Base-by-base conservation (phyloP, 2,113 vertebrate species). In the Tupaia tana region DNA sequence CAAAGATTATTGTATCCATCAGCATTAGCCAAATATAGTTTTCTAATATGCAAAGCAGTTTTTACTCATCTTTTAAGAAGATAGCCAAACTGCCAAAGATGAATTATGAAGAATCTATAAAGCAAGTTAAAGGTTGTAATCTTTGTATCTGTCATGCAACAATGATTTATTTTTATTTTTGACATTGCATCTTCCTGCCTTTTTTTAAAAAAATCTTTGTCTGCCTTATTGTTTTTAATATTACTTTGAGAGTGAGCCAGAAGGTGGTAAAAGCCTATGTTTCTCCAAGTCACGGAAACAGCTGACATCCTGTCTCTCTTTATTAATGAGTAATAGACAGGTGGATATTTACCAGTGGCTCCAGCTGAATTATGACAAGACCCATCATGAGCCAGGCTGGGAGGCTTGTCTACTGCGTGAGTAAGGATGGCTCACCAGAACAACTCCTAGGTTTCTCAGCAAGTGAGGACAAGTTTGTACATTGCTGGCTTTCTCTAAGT, bases 241-340 rank as follows among this genome's bases (percentile, higher is more conserved):
- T 95, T 95, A 92, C 97, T 97, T 96, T 97, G 97, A 95, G 96
- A 88, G 89, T 91, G 87, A 96, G 97, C 97, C 97, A 97, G 96
- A 91, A 96, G 93, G 93, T 93, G 91, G 91, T 97, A 95, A 97
- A 96, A 95, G 97, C 95, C 95, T 92, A 56, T 97, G 96, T 96
- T 97, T 96, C 93, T 95, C 95, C 96, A 95, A 96, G 94, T 97
- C 95, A 93, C 86, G 96, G 97, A 98, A 97, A 97, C 96, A 98
- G 97, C 96, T 98, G 97, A 97, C 97, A 98, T 97, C 96, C 97
- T 97, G 97, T 97, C 96, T 97, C 95, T 95, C 93, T 96, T 95
- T 87, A 91, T 97, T 95, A 91, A 97, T 97, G 95, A 97, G 94
- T 98, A 97, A 98, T 96, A 95, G 97, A 94, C 96, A 98, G 97